A percentile compares a stretch with the other conserved stretches of the same genome.
Conservation (phyloP, 2,113 vertebrate genomes). For the Herpailurus yagouaroundi region DNA sequence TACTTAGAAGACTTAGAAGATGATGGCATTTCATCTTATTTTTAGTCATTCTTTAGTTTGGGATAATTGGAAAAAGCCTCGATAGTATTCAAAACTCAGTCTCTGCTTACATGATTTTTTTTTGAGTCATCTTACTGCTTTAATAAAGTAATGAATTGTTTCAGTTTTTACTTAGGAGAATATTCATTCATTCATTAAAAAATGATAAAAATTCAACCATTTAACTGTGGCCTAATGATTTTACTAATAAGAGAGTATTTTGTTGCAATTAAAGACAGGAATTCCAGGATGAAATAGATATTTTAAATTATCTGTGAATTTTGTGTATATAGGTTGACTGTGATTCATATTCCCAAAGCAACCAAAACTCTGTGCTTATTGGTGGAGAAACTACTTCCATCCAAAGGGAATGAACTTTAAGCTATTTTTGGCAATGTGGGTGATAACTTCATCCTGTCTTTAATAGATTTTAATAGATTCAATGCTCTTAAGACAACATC, state of each 20-base stretch:
- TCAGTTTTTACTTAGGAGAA: background rate
- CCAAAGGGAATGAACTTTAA: background rate
- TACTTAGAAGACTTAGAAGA: background rate
- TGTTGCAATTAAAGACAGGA: background rate
- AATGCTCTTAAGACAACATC: background rate
- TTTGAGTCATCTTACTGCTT: background rate
- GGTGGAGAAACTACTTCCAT: background rate
- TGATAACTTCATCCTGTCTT: background rate
- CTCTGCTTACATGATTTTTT: background rate
- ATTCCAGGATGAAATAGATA: background rate
- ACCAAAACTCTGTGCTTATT: background rate
- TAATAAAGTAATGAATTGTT: background rate
- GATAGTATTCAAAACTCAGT: background rate
- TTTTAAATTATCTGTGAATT: slow-evolving; percentile 4
- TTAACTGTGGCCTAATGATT: background rate
- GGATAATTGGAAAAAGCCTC: background rate
- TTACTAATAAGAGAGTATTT: background rate
- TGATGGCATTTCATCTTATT: background rate
- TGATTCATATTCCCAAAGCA: slow-evolving; percentile 16
- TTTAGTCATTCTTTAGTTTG: background rate
- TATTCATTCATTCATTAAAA: background rate
- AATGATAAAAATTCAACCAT: background rate
- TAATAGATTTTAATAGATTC: background rate
- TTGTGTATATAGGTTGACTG: background rate
- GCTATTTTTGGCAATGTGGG: background rate